A percentile compares a stretch with the other conserved stretches of the same genome.
Conservation (phyloP, 2,888 invertebrate genomes). For the Koerneria pararmatus region DNA sequence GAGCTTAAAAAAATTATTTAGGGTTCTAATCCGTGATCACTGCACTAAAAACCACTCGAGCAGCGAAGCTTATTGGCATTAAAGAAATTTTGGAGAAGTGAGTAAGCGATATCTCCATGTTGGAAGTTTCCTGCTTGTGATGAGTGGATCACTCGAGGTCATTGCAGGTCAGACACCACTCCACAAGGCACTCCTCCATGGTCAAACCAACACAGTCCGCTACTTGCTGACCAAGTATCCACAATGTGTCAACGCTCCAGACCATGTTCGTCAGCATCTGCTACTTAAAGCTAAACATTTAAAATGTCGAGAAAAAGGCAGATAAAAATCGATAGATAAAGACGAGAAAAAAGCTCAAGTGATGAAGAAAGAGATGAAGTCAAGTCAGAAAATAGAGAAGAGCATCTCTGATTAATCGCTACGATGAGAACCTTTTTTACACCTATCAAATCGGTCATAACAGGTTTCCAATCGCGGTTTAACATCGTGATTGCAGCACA, state of each 20-base stretch:
- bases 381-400: too few species aligned
- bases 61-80: conserved; percentile 5
- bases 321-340: too few species aligned
- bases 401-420: too few species aligned
- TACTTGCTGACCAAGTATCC: conserved; percentile 65
- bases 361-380: too few species aligned
- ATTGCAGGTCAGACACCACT: conserved; percentile 54
- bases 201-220: conserved; percentile 72
- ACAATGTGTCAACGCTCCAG: conserved; percentile 60
- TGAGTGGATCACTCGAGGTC: not conserved
- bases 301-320: too few species aligned
- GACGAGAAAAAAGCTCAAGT: too few species aligned
- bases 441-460: too few species aligned
- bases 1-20: not conserved
- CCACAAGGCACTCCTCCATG: conserved; percentile 57
- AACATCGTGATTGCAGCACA: too few species aligned
- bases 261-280: conserved; percentile 55
- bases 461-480: too few species aligned
- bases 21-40: conserved; percentile 30
- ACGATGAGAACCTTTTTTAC: too few species aligned
- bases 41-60: conserved; percentile 70
- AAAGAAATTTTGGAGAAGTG: conserved; percentile 15
- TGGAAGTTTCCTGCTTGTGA: not conserved
- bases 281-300: not conserved
- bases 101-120: not conserved